Percentiles rank a stretch among this genome's conserved stretches.
Conservation (phyloP, 2,113 vertebrate species). For the Paraplagusia blochii region DNA sequence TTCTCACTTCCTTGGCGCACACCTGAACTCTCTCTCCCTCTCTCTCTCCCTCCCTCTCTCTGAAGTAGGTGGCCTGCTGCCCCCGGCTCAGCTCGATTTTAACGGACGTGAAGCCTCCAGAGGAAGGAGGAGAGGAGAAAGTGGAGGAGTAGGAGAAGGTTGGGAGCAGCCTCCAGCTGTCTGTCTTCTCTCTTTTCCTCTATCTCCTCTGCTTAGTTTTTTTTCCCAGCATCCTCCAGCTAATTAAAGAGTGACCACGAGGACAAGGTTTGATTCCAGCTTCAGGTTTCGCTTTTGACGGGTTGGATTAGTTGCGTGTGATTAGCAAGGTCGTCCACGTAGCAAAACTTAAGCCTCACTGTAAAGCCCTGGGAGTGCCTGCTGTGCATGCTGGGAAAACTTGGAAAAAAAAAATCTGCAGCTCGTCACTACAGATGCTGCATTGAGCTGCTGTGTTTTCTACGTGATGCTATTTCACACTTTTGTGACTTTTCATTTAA, state of each 20-base stretch:
- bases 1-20: constrained; percentile 34
- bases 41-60: constrained; percentile 19
- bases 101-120: constrained; percentile 50
- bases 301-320: constrained; percentile 65
- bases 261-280: constrained; percentile 52
- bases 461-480: too few species aligned
- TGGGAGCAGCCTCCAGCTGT: too few species aligned
- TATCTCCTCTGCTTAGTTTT: not conserved
- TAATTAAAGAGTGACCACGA: constrained; percentile 64
- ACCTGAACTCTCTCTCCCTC: constrained; percentile 29
- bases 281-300: constrained; percentile 63
- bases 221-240: constrained; percentile 67
- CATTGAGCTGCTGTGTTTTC: too few species aligned
- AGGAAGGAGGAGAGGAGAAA: constrained; percentile 8
- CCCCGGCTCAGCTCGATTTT: constrained; percentile 55
- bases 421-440: too few species aligned
- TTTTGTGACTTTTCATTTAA: too few species aligned
- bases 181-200: constrained; percentile 14
- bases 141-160: not conserved
- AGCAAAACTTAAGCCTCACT: constrained; percentile 57
- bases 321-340: constrained; percentile 64
- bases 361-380: constrained; percentile 34
- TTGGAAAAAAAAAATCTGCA: too few species aligned
- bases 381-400: constrained; percentile 48
- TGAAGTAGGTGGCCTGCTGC: constrained; percentile 57